Evolutionary conservation across 2,113 vertebrate species (phyloP), one percentile per base, ranked within the genome.

Genomic region (Dromaius novaehollandiae): DNA sequence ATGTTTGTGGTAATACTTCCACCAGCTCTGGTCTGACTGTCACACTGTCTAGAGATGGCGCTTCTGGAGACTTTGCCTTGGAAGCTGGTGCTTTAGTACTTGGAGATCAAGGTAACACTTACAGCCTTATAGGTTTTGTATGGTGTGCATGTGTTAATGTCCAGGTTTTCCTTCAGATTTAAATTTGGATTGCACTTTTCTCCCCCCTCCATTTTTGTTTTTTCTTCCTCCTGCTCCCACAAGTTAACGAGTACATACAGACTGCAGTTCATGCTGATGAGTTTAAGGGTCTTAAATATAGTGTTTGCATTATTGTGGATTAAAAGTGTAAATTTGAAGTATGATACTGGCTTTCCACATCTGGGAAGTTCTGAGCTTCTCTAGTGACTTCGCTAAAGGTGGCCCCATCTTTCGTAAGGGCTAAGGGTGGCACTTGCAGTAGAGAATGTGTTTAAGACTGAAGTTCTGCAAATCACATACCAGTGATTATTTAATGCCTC

Each of bases 1-100:
- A 99, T 76, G 99, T 99, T 18, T 99, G 99, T 96, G 99, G 99
- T 20, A 99, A 99, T 90, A 99, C 99, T n/a, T 99, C 99, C 13
- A 99, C 99, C 81, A 98, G 98, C 42, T 98, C 99, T 94, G 99
- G 99, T 69, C 97, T 99, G 80, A 99, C 99, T 2, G 99, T 99
- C 46, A 99, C 98, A 22, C 98, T 99, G 92, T 99, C 98, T 85
- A 98, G 99, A 97, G 99, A 99, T 48, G 96, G 98, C 17, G 98
- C 98, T 76, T 99, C 99, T 87, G 99, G 99, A 88, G 99, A 99
- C 93, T 99, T 99, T 96, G 98, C 99, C 80, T 97, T 99, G 92
- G 99, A 99, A 98, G 99, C 99, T 25, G 99, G 99, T 83, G 99
- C 99, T 28, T 98, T 99, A 73, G 99, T 99, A 70, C 98, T 99